These are phyloP conservation scores for Gorsachius goisagi DNA, from an alignment of 2,113 vertebrate genomes.

Conservation along the genomic window DNA sequence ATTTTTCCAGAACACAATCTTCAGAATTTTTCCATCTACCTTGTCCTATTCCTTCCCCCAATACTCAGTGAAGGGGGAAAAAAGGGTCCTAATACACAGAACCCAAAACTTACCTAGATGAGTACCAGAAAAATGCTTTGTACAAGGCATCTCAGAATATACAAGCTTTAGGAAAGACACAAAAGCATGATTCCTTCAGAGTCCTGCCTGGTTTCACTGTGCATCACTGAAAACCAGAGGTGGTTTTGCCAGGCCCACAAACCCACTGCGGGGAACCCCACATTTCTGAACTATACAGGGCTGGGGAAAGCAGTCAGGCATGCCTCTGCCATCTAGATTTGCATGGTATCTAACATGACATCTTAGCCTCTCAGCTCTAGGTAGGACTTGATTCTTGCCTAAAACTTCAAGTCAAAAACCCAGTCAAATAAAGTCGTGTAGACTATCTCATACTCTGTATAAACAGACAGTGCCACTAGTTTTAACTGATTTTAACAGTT, in stretches of 20 bases:
- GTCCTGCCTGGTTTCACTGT: neutral
- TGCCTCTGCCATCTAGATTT: neutral
- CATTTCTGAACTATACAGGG: neutral
- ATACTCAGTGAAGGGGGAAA: neutral
- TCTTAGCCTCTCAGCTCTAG: neutral
- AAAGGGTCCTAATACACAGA: neutral
- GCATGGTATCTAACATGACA: neutral
- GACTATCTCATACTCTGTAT: neutral
- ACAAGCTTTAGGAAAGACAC: neutral
- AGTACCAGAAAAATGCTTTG: neutral
- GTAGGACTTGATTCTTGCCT: neutral
- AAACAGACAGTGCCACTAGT: neutral
- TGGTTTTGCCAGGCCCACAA: neutral
- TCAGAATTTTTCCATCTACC: neutral
- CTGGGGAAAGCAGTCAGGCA: neutral
- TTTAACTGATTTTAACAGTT: neutral
- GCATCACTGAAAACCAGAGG: neutral
- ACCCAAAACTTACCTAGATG: neutral
- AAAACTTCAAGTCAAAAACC: neutral
- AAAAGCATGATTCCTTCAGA: neutral
- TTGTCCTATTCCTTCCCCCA: neutral
- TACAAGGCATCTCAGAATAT: neutral
- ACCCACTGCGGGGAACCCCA: neutral
- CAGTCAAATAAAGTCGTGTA: neutral
- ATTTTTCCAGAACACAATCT: neutral